Conservation (phyloP, 2,888 invertebrate species). For the Pelosia muscerda region DNA sequence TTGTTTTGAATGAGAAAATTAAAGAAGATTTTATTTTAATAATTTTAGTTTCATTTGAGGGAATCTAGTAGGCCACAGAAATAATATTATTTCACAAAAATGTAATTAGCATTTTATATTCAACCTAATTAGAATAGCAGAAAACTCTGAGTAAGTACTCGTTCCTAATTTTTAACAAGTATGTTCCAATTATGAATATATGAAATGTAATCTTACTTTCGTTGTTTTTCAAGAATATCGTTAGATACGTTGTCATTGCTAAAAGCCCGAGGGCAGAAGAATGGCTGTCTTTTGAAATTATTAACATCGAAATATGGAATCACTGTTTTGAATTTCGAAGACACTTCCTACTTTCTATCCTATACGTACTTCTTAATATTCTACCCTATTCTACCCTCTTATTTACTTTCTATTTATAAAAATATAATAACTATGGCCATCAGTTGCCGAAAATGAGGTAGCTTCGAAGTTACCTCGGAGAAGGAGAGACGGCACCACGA, state of each 20-base stretch:
- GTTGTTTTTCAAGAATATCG: background rate
- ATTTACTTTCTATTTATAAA: no score
- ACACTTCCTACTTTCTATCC: background rate
- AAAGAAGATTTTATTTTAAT: background rate
- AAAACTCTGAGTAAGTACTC: background rate
- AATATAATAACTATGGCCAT: no score
- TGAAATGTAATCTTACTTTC: background rate
- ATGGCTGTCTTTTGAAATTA: background rate
- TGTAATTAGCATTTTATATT: background rate
- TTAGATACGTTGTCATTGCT: background rate
- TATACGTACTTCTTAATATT: background rate
- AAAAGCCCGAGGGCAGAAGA: background rate
- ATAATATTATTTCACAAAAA: slow-evolving; percentile 3
- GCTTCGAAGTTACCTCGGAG: no score
- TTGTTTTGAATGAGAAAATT: no score
- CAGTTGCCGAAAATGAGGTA: no score
- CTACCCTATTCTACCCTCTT: no score
- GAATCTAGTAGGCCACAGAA: background rate
- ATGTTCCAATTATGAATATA: background rate
- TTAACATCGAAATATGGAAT: background rate
- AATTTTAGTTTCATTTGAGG: background rate
- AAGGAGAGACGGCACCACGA: no score
- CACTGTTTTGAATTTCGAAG: background rate
- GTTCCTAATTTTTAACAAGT: background rate
- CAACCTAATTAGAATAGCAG: background rate